These are phyloP conservation scores for Digitonthophagus gazella DNA, from an alignment of 2,888 invertebrate genomes.

Conservation along the genomic window DNA sequence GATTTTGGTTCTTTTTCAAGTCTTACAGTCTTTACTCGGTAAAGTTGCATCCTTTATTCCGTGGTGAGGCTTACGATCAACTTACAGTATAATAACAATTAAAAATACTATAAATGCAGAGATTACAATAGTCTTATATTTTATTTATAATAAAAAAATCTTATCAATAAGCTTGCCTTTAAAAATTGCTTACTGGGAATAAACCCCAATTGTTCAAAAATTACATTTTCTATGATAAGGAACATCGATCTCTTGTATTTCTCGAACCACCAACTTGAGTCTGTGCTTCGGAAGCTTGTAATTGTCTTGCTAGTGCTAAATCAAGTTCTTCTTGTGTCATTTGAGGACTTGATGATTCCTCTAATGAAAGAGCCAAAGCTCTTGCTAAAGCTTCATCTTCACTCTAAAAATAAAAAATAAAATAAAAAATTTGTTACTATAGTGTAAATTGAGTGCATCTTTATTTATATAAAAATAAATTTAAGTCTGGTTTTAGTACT, in stretches of 20 bases:
- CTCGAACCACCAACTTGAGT: constrained; percentile 36
- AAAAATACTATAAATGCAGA: not conserved
- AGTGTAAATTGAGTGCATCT: not conserved
- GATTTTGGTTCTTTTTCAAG: no score
- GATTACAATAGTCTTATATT: not conserved
- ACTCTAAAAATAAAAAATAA: constrained; percentile 52
- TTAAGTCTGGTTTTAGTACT: no score
- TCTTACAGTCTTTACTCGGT: no score
- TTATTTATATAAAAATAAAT: not conserved
- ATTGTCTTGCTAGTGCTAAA: constrained; percentile 54
- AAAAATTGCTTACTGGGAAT: not conserved
- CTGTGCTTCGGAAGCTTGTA: constrained; percentile 43
- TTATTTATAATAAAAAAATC: not conserved
- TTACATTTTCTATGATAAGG: constrained; percentile 45
- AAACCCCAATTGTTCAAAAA: not conserved
- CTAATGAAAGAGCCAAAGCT: constrained; percentile 76
- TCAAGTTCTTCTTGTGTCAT: constrained; percentile 49
- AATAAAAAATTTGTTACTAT: not conserved
- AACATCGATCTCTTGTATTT: constrained; percentile 48
- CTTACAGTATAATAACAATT: no score
- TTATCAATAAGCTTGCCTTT: not conserved
- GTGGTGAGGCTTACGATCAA: no score
- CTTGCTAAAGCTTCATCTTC: constrained; percentile 91
- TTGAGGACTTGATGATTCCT: constrained; percentile 52
- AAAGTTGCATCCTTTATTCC: no score